A percentile compares a stretch with the other conserved stretches of the same genome.
Conservation (phyloP, 1,140 invertebrate genomes). For the Cylas formicarius region DNA sequence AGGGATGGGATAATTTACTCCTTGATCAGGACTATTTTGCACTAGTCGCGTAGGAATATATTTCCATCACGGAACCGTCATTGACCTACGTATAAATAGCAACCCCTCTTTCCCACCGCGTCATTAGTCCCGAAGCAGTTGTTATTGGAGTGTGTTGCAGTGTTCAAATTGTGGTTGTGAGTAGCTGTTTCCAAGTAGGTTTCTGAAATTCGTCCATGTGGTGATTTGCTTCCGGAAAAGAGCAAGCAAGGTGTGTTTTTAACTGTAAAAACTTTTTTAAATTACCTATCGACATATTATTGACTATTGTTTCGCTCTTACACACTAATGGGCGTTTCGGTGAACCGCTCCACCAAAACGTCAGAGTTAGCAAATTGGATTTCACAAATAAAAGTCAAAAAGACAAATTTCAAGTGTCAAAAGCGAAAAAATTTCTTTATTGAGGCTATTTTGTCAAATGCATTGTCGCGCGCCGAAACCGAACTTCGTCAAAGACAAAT, state of each 20-base stretch:
- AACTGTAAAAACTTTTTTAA: conserved; percentile 11
- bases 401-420: conserved; percentile 37
- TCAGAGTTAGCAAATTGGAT: conserved; percentile 44
- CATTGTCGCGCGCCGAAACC: conserved; percentile 40
- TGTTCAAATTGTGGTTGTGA: conserved; percentile 9
- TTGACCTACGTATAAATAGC: conserved; percentile 29
- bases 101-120: conserved; percentile 10
- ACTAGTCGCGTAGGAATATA: conserved; percentile 28
- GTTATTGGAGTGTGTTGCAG: conserved; percentile 9
- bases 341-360: conserved; percentile 22
- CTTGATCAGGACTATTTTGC: conserved; percentile 28
- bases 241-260: conserved; percentile 29
- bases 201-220: conserved; percentile 4
- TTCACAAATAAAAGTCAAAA: conserved; percentile 42
- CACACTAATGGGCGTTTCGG: conserved; percentile 29
- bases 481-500: conserved; percentile 43
- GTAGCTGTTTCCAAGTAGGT: background rate
- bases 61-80: conserved; percentile 2
- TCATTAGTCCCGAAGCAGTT: conserved; percentile 2
- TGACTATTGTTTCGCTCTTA: conserved; percentile 22
- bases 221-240: too few relatives aligned
- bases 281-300: conserved; percentile 8
- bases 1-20: background rate
- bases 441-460: conserved; percentile 42
- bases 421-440: conserved; percentile 42